A percentile compares a stretch with the other conserved stretches of the same genome.
These are phyloP conservation scores for Drosophila koepferae DNA, from an alignment of 2,888 invertebrate species.

Conservation along the genomic window DNA sequence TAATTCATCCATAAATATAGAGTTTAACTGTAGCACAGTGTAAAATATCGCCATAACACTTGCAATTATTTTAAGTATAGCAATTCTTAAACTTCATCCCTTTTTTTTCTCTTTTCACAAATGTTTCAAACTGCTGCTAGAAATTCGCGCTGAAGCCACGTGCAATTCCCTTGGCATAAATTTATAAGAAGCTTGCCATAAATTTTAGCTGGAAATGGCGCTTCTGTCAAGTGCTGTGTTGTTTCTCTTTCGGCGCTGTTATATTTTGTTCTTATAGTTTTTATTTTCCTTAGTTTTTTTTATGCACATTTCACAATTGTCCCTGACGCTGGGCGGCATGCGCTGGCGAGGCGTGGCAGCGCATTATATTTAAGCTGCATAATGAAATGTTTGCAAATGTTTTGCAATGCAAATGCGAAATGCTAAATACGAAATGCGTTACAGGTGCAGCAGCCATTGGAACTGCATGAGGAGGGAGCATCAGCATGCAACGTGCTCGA, in stretches of 20 bases:
- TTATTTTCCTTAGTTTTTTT: slow-evolving; percentile 4
- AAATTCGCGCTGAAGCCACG: slow-evolving; percentile 8
- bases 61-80: slow-evolving; percentile 7
- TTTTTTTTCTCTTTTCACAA: slow-evolving; percentile 1
- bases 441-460: slow-evolving; percentile 26
- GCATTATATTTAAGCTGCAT: slow-evolving; percentile 63
- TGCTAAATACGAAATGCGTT: slow-evolving; percentile 25
- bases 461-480: not conserved
- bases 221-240: slow-evolving; percentile 45
- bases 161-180: slow-evolving; percentile 46
- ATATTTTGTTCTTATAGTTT: not conserved
- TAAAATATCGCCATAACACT: not conserved
- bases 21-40: not conserved
- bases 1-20: too few species aligned
- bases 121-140: not conserved
- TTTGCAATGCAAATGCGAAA: slow-evolving; percentile 70
- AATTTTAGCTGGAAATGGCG: slow-evolving; percentile 48
- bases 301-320: slow-evolving; percentile 29
- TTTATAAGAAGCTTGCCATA: slow-evolving; percentile 51
- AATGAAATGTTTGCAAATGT: slow-evolving; percentile 74
- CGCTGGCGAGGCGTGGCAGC: slow-evolving; percentile 34
- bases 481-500: slow-evolving; percentile 3
- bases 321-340: slow-evolving; percentile 25
- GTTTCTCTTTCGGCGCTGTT: not conserved
- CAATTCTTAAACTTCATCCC: not conserved